Evolutionary conservation across 2,113 vertebrate species (phyloP), one percentile per base, ranked within the genome.

Genomic region (Nannospalax galili): DNA sequence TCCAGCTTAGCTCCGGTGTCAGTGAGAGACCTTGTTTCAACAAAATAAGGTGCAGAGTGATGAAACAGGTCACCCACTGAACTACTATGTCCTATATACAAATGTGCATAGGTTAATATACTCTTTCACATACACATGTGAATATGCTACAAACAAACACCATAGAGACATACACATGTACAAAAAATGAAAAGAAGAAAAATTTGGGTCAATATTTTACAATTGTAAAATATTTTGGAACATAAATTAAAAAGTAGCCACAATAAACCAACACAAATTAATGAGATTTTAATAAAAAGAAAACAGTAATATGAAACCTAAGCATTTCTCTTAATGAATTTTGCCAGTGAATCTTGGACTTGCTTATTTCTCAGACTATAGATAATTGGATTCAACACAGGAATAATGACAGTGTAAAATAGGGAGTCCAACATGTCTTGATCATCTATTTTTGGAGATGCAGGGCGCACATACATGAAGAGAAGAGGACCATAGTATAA

Each of bases 401-500:
- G 95, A 9, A 95, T 93, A 91, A 91, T 40, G 4, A 91, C 19
- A 8, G 69, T 70, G 22, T 93, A 95, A 88, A 93, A 91, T 0
- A 95, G 20, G 60, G 92, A 93, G 45, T 81, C 62, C 77, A 93
- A 77, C 64, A 73, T 84, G 30, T 65, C 75, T 37, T 92, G 92
- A 62, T 86, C 62, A 28, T 91, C 60, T 52, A 69, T 20, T 86
- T 79, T 24, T 24, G 35, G 60, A 91, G 92, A 77, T 6, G 35
- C 48, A 70, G 92, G 82, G 0, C 0, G 2, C 65, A 96, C 48
- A 52, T 52, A 52, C 48, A 77, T 95, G 72, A 97, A 85, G 67
- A 96, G 64, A 73, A 96, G 93, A 1, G 95, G 32, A 11, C 96
- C 97, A 19, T 88, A 98, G 28, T 96, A 97, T 22, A 97, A 84